These are phyloP conservation scores for Drosophila auraria DNA, from an alignment of 1,140 invertebrate genomes.

Conservation along the genomic window DNA sequence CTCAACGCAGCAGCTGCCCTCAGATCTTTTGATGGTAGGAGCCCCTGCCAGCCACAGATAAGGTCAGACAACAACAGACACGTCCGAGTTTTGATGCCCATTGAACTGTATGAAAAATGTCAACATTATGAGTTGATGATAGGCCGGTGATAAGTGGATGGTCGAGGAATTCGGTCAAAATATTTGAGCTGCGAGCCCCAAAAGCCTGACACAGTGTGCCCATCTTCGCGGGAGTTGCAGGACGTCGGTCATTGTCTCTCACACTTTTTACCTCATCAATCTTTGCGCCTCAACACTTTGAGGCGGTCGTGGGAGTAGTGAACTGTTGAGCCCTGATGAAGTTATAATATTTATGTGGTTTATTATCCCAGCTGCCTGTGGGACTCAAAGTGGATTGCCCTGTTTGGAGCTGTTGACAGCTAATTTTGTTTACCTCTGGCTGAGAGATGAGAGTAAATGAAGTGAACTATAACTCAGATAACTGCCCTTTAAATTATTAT, in stretches of 20 bases:
- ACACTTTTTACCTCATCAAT: constrained; percentile 67
- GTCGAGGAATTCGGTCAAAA: constrained; percentile 30
- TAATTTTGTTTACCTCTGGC: constrained; percentile 29
- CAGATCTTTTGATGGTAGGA: constrained; percentile 27
- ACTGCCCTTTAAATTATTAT: neutral
- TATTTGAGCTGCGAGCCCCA: constrained; percentile 31
- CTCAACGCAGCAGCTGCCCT: neutral
- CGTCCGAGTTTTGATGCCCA: constrained; percentile 64
- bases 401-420: constrained; percentile 50
- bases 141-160: constrained; percentile 22
- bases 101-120: constrained; percentile 75
- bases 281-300: constrained; percentile 77
- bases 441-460: neutral
- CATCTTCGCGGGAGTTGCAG: constrained; percentile 14
- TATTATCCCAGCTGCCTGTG: constrained; percentile 65
- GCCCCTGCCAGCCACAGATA: constrained; percentile 42
- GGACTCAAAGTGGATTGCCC: constrained; percentile 22
- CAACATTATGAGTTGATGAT: constrained; percentile 75
- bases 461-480: no score
- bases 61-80: constrained; percentile 47
- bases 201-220: constrained; percentile 32
- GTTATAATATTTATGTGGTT: constrained; percentile 75
- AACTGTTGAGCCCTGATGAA: constrained; percentile 63
- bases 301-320: neutral
- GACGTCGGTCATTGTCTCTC: constrained; percentile 26